These are phyloP conservation scores for Cephus nigrinus DNA, from an alignment of 2,888 invertebrate genomes.

Conservation along the genomic window DNA sequence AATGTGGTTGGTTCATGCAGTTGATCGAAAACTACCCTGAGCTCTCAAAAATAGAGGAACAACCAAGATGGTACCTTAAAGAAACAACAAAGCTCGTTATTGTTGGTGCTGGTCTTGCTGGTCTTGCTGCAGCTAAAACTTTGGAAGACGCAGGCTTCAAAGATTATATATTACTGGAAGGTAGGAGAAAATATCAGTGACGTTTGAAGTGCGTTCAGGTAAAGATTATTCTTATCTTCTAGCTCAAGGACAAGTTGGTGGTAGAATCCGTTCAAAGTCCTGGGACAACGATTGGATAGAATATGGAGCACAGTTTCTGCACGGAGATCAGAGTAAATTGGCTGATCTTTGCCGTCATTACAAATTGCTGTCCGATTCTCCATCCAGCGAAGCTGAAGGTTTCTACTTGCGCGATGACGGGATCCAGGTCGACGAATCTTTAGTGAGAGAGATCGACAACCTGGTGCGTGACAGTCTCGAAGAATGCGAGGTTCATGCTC, in stretches of 20 bases:
- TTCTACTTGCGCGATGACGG: conserved; percentile 68
- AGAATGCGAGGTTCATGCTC: conserved; percentile 67
- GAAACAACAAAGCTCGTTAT: conserved; percentile 66
- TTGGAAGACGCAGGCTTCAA: conserved; percentile 65
- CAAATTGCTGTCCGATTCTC: conserved; percentile 66
- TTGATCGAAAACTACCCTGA: conserved; percentile 26
- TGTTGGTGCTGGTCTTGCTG: conserved; percentile 73
- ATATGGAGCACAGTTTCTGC: conserved; percentile 75
- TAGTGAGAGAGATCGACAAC: conserved; percentile 69
- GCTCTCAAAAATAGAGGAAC: no score
- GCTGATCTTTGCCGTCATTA: conserved; percentile 67
- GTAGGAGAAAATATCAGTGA: conserved; percentile 40
- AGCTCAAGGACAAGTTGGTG: conserved; percentile 70
- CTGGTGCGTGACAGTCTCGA: conserved; percentile 67
- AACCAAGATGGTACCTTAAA: conserved; percentile 9
- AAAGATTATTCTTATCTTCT: conserved; percentile 17
- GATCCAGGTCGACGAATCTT: conserved; percentile 60
- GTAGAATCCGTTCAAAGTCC: conserved; percentile 68
- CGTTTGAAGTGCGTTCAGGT: neutral
- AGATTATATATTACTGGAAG: conserved; percentile 71
- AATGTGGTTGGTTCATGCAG: conserved; percentile 42
- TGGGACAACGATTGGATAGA: conserved; percentile 68
- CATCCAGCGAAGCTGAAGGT: conserved; percentile 72
- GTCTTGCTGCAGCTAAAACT: conserved; percentile 70
- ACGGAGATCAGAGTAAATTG: conserved; percentile 70